Base-by-base conservation (phyloP, 2,797 vertebrate genomes). In the Moxostoma hubbsi region DNA sequence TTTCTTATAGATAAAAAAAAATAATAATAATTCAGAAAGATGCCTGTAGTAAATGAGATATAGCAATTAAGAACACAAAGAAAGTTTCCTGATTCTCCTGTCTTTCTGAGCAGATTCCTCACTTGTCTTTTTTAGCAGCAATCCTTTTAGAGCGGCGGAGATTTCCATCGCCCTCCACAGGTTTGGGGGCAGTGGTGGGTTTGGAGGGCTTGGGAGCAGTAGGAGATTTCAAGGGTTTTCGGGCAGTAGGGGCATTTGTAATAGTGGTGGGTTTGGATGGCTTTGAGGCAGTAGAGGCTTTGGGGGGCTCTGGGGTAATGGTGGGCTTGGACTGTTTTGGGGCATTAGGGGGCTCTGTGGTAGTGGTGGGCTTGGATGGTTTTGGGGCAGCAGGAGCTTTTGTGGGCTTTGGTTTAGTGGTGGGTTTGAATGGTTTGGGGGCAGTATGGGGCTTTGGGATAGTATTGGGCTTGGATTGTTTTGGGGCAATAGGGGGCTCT, bases 131-230 rank as follows among this genome's bases (percentile, higher is more conserved):
- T 62, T 78, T 88, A 43, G 6, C 84, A 6, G 90, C 87, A 0
- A 93, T 88, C 79, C 93, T 89, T 83, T 88, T 93, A 0, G 93
- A 92, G 10, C 92, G 89, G 2, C 92, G 88, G 2, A 87, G 79
- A 1, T 78, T 73, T 0, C 9, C 55, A 18, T 54, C 85, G 0
- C 43, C 54, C 5, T 47, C 75, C 8, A 6, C 15, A 43, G 69
- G 54, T 71, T 47, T 65, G 49, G 9, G 7, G 51, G 9, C 53
- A 10, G 47, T 65, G 53, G 58, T 53, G 51, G 12, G 51, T 12
- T 53, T 53, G 51, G 51, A 12, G 51, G 8, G 2, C 18, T 9
- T 13, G 46, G 15, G 6, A 12, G 51, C 12, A 9, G 2, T 53
- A 12, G 13, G 54, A 36, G 9, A 7, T 62, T 76, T 50, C 5